phyloP scores from a whole-genome alignment of 2,797 vertebrate genomes.

The Morelia viridis region DNA sequence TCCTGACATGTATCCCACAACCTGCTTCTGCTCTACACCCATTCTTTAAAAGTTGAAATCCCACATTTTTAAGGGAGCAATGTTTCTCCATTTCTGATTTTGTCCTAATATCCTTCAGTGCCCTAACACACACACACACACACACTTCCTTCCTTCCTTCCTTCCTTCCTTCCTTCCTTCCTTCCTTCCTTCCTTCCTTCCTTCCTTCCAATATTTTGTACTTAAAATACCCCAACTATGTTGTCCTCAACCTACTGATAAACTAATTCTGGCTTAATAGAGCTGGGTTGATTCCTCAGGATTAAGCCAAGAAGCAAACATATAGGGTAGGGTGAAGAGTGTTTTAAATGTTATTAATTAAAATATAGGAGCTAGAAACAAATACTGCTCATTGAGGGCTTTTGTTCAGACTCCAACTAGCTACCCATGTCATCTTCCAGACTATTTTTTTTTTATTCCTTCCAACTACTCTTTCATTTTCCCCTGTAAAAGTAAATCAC shows the following conservation, averaged over 20 bases:
- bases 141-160: too few species aligned
- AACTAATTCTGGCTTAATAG: not conserved
- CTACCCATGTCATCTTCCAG: not conserved
- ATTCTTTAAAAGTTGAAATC: not conserved
- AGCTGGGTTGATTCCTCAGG: not conserved
- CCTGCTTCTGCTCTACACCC: not conserved
- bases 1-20: not conserved
- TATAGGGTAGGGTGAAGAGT: not conserved
- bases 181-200: not conserved
- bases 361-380: not conserved
- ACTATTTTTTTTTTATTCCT: not conserved
- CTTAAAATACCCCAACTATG: not conserved
- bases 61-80: not conserved
- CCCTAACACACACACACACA: not conserved
- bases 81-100: not conserved
- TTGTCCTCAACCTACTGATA: not conserved
- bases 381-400: not conserved
- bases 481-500: not conserved
- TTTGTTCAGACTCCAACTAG: not conserved
- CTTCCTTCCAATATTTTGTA: not conserved
- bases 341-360: not conserved
- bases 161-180: too few species aligned
- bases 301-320: not conserved
- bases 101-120: not conserved
- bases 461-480: not conserved